Evolutionary conservation across 2,888 invertebrate genomes (phyloP), one percentile per base, ranked within the genome.

Genomic region (Hanleya hanleyi): DNA sequence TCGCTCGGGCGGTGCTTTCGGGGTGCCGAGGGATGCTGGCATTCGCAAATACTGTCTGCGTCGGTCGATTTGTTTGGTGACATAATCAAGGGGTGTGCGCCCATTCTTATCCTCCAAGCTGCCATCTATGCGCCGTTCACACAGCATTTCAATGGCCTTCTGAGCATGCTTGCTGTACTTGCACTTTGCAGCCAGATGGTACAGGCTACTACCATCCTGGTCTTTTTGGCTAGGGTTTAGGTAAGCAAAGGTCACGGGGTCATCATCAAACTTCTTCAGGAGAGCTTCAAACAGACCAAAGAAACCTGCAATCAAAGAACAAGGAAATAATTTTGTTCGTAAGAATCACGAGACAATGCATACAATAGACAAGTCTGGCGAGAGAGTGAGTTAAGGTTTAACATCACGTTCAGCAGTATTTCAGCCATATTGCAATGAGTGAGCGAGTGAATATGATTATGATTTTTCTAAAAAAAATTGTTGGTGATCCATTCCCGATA

Each of bases 101-200:
- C 79, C 80, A 1, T 80, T 82, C 33, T 76, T 78, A 74, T 87
- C 83, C 32, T 67, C 70, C 0, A 79, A 61, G n/a, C 79, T 69
- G 1, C 81, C 80, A 6, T 78, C 77, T 0, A 85, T 68, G 32
- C 79, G 79, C 57, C 71, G 73, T 33, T 80, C 77, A 69, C 83
- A 81, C 3, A 86, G 76, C n/a, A 80, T 62, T 62, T 84, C 83
- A 9, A 83, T 81, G 2, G 84, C 83, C 49, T 76, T 75, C 51
- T 79, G 67, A 9, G 77, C 77, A 18, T 69, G 76, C 4, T 72
- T 50, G 75, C 67, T 83, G 67, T 74, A 80, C 15, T 80, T 81
- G 0, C 73, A 74, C 62, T 71, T 75, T 6, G 83, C 82, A 1
- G 82, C 75, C 22, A 80, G 36, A 32, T 84, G 84, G 64, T 78